These are phyloP conservation scores for Apodemia mormo DNA, from an alignment of 2,888 invertebrate genomes.

Conservation along the genomic window DNA sequence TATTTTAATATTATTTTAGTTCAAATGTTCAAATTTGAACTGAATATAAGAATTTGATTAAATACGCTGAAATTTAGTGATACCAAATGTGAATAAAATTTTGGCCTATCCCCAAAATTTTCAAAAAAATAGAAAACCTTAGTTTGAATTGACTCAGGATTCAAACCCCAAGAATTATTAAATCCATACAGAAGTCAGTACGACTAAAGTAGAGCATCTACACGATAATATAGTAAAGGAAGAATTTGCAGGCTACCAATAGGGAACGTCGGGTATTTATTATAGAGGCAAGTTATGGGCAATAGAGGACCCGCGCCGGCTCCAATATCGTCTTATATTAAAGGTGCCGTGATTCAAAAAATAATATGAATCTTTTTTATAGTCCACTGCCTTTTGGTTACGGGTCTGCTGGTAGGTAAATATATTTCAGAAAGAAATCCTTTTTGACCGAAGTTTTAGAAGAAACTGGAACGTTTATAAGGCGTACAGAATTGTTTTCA, in stretches of 20 bases:
- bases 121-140: too few species aligned
- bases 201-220: neutral
- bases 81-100: too few species aligned
- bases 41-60: too few species aligned
- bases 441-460: neutral
- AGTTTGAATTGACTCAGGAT: too few species aligned
- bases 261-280: conserved; percentile 13
- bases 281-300: conserved; percentile 14
- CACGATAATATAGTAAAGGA: neutral
- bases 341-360: conserved; percentile 18
- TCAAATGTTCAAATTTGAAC: too few species aligned
- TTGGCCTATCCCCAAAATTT: too few species aligned
- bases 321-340: conserved; percentile 17
- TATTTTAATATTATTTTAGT: too few species aligned
- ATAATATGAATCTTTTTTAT: conserved; percentile 18
- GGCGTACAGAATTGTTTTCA: too few species aligned
- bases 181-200: too few species aligned
- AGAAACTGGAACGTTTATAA: too few species aligned
- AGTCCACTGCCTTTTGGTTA: conserved; percentile 10
- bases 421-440: neutral
- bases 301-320: conserved; percentile 6
- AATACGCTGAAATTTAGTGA: too few species aligned
- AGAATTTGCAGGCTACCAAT: conserved; percentile 4
- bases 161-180: too few species aligned
- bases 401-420: neutral